A percentile compares a stretch with the other conserved stretches of the same genome.
phyloP scores from a whole-genome alignment of 92 coral and sea anemone species.

The Pocillopora grandis region DNA sequence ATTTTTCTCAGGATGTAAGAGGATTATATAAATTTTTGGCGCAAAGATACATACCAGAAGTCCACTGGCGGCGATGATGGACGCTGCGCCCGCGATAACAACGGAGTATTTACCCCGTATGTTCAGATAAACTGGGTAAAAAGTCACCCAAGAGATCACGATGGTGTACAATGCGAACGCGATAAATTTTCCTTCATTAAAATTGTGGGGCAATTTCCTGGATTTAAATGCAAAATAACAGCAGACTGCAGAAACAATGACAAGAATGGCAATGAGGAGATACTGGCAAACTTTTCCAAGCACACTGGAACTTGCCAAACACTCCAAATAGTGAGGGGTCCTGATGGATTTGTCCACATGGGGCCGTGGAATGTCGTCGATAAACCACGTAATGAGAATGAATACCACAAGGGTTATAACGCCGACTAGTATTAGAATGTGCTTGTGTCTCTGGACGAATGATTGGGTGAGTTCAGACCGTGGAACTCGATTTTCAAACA shows the following conservation, averaged over 20 bases:
- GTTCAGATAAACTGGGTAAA: conserved; percentile 72
- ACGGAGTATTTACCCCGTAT: conserved; percentile 70
- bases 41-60: conserved; percentile 75
- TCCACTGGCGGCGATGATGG: conserved; percentile 77
- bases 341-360: conserved; percentile 59
- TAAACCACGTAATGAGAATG: conserved; percentile 61
- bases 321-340: conserved; percentile 44
- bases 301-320: conserved; percentile 38
- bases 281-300: conserved; percentile 70
- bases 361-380: conserved; percentile 62
- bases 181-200: conserved; percentile 86
- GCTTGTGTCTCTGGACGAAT: conserved; percentile 50
- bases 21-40: conserved; percentile 75
- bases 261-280: conserved; percentile 58
- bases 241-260: conserved; percentile 56
- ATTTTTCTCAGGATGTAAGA: conserved; percentile 74
- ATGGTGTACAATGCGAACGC: conserved; percentile 74
- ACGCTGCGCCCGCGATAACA: conserved; percentile 65
- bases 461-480: conserved; percentile 58
- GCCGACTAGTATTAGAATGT: conserved; percentile 50
- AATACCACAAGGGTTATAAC: conserved; percentile 41
- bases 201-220: conserved; percentile 80
- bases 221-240: conserved; percentile 79
- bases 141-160: conserved; percentile 74
- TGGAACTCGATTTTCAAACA: conserved; percentile 65